These are phyloP conservation scores for Cheilosia soror DNA, from an alignment of 2,888 invertebrate species.

Conservation along the genomic window DNA sequence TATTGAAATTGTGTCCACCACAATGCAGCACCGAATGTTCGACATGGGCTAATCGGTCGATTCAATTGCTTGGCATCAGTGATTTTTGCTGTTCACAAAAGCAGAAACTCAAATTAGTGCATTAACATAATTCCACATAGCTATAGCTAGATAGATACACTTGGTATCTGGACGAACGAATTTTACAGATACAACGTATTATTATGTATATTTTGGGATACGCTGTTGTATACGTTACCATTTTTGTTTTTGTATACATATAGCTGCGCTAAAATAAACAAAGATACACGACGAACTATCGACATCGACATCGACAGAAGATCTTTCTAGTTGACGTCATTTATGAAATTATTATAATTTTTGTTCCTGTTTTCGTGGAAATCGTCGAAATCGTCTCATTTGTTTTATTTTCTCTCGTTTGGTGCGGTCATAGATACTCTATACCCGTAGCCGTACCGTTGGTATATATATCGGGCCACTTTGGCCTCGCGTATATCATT, in stretches of 20 bases:
- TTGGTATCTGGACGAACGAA: conserved; percentile 6
- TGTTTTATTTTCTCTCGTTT: conserved; percentile 25
- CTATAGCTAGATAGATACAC: neutral
- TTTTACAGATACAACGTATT: conserved; percentile 4
- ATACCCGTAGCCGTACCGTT: neutral
- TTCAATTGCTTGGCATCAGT: conserved; percentile 43
- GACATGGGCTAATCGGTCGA: conserved; percentile 17
- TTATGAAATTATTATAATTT: conserved; percentile 54
- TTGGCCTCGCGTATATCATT: conserved; percentile 40
- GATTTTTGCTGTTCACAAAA: conserved; percentile 11
- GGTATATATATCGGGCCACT: neutral
- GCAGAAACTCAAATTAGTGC: conserved; percentile 25
- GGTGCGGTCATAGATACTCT: conserved; percentile 10
- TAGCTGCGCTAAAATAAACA: conserved; percentile 38
- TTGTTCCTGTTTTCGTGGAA: conserved; percentile 28
- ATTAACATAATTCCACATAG: conserved; percentile 33
- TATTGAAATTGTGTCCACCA: conserved; percentile 66
- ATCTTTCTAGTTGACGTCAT: conserved; percentile 56
- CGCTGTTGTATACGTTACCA: neutral
- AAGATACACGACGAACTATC: conserved; percentile 2
- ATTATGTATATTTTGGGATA: conserved; percentile 22
- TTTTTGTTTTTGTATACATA: neutral
- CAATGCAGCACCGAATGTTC: neutral
- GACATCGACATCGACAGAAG: neutral
- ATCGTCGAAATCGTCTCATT: conserved; percentile 3